A percentile compares a stretch with the other conserved stretches of the same genome.
Evolutionary conservation across 2,888 invertebrate genomes (phyloP).

Genomic region (Cryptophagus acutangulus): DNA sequence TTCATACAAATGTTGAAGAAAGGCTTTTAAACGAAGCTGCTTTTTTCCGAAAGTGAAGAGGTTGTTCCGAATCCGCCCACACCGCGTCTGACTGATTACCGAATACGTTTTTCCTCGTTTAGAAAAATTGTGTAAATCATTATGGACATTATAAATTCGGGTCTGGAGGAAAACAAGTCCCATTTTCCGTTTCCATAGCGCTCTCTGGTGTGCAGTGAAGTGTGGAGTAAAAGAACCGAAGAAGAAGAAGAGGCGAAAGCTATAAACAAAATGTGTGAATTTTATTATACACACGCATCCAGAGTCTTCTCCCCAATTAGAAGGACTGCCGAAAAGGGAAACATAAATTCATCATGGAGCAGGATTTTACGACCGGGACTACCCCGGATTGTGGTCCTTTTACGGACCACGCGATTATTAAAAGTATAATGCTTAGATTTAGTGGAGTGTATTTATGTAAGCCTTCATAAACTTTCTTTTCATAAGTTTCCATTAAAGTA

Average conservation of each 20-base stretch:
- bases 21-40: too few relatives aligned
- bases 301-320: constrained; percentile 15
- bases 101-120: too few relatives aligned
- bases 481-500: constrained; percentile 33
- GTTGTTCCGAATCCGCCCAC: too few relatives aligned
- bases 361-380: constrained; percentile 30
- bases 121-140: too few relatives aligned
- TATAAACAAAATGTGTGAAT: constrained; percentile 28
- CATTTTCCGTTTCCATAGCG: too few relatives aligned
- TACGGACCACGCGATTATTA: neutral
- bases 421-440: neutral
- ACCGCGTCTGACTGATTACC: too few relatives aligned
- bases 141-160: too few relatives aligned
- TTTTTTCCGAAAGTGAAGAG: too few relatives aligned
- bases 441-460: neutral
- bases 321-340: constrained; percentile 28
- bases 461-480: constrained; percentile 31
- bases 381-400: neutral
- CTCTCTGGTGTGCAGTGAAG: constrained; percentile 29
- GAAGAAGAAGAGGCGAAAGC: constrained; percentile 17
- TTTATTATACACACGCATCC: constrained; percentile 16
- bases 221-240: constrained; percentile 18
- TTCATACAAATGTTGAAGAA: too few relatives aligned
- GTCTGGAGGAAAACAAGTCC: too few relatives aligned
- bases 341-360: constrained; percentile 33